phyloP scores from a whole-genome alignment of 2,888 invertebrate genomes.

The Tipula lateralis region DNA sequence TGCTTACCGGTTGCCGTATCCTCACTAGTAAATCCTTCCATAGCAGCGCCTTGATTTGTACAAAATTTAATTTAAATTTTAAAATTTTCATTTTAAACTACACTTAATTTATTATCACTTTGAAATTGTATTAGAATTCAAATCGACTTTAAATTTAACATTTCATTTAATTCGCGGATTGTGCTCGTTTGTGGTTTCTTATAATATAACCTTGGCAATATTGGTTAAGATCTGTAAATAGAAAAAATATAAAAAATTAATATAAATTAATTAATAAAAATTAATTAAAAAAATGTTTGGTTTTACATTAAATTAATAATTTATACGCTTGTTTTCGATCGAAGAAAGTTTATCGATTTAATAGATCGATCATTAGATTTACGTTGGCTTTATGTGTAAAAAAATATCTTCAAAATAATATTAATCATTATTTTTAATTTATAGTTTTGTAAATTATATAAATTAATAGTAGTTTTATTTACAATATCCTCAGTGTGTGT shows the following conservation, averaged over 20 bases:
- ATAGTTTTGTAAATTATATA: background rate
- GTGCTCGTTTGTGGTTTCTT: background rate
- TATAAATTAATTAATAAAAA: background rate
- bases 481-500: too few species aligned
- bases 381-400: background rate
- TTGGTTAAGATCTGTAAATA: background rate
- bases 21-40: constrained; percentile 47
- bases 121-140: background rate
- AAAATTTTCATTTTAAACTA: background rate
- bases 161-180: background rate
- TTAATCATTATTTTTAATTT: background rate
- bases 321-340: background rate
- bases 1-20: constrained; percentile 45
- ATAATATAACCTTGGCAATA: background rate
- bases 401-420: background rate
- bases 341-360: background rate
- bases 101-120: background rate
- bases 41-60: constrained; percentile 45
- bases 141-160: background rate
- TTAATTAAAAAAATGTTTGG: background rate
- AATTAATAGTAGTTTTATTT: background rate
- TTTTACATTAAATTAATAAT: background rate
- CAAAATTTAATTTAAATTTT: constrained; percentile 34
- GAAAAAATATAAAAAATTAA: background rate
- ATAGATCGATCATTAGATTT: background rate